phyloP scores from a whole-genome alignment of 2,888 invertebrate species.

The Callyntrura guangdongensis region DNA sequence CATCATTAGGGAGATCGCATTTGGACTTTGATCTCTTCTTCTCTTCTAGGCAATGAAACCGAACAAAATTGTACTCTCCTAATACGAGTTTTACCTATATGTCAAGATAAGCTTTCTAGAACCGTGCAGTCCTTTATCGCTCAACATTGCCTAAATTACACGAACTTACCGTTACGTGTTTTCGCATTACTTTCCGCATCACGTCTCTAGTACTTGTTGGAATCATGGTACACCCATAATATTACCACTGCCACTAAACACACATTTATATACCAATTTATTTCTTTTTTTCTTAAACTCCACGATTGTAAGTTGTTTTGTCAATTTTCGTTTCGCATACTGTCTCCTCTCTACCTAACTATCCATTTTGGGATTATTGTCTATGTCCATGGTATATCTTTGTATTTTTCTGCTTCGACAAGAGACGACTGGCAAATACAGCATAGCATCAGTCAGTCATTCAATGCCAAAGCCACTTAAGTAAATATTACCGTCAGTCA shows the following conservation, averaged over 20 bases:
- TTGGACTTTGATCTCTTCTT: conserved; percentile 1
- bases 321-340: neutral
- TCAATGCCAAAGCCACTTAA: conserved; percentile 61
- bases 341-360: neutral
- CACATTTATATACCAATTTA: conserved; percentile 2
- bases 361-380: conserved; percentile 14
- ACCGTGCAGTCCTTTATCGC: conserved; percentile 1
- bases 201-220: too few relatives aligned
- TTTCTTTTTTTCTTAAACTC: conserved; percentile 3
- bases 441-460: conserved; percentile 41
- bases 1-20: conserved; percentile 19
- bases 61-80: conserved; percentile 24
- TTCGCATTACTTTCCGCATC: neutral
- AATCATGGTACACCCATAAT: neutral
- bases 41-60: conserved; percentile 1
- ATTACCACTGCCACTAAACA: neutral
- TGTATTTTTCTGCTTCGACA: conserved; percentile 1
- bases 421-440: conserved; percentile 25
- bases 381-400: conserved; percentile 27
- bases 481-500: conserved; percentile 41
- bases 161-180: neutral
- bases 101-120: conserved; percentile 40
- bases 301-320: neutral
- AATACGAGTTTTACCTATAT: conserved; percentile 32
- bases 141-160: conserved; percentile 1